Evolutionary conservation across 2,888 invertebrate species (phyloP).

Genomic region (Muscina levida): DNA sequence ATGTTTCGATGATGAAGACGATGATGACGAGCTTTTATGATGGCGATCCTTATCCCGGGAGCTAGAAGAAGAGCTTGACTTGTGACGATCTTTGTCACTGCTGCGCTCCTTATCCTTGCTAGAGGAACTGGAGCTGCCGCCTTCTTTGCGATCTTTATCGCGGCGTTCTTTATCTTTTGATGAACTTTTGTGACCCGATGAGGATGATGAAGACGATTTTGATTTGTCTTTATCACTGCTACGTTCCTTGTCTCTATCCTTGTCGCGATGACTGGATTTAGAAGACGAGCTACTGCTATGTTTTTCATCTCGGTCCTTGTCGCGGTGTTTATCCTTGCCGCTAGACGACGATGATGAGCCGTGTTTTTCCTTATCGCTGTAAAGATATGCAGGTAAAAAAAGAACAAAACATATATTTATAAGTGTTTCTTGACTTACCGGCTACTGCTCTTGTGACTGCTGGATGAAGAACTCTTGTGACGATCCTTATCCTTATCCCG

Average conservation of each 20-base stretch:
- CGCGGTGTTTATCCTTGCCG: conserved; percentile 79
- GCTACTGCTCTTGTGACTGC: conserved; percentile 79
- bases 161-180: conserved; percentile 76
- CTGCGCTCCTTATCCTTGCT: too few relatives aligned
- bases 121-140: conserved; percentile 75
- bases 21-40: conserved; percentile 78
- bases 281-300: conserved; percentile 67
- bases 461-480: conserved; percentile 79
- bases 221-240: conserved; percentile 79
- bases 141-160: conserved; percentile 75
- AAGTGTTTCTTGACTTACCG: conserved; percentile 76
- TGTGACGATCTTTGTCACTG: conserved; percentile 75
- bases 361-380: conserved; percentile 79
- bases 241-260: conserved; percentile 79
- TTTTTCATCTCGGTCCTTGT: conserved; percentile 78
- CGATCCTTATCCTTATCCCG: conserved; percentile 80
- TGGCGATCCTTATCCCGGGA: conserved; percentile 74
- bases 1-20: conserved; percentile 76
- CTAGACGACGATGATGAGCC: conserved; percentile 72
- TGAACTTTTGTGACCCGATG: conserved; percentile 73
- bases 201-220: conserved; percentile 75
- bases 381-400: neutral
- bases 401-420: neutral
- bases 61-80: conserved; percentile 73
- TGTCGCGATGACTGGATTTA: conserved; percentile 77